Base-by-base conservation (phyloP, 2,888 invertebrate species). In the Axea sp. region DNA sequence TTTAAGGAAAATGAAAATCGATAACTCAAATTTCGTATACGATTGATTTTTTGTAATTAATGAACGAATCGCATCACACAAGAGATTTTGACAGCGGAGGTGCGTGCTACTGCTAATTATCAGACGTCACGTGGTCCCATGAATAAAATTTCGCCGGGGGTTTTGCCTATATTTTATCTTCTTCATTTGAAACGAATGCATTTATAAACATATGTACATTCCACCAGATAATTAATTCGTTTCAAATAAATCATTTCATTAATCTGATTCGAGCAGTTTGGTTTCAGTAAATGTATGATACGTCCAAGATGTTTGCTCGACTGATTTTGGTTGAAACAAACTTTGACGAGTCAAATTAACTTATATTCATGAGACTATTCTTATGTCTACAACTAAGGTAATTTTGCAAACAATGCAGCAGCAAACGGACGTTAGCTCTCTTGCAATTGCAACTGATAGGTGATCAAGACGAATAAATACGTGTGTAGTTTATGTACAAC, bases 321-420 rank as follows among this genome's bases (percentile, higher is more conserved):
- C 4, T 19, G 4, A 19, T n/a, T n/a, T n/a, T n/a, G n/a, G 4
- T 19, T 19, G 3, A 19, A 3, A 19, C 19, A 19, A 19, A 4
- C 19, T 4, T 19, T 19, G 3, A 4, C 19, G 4, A 19, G 3
- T 19, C 3, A 19, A 19, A 19, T 4, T 19, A 19, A 19, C 24
- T 68, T 51, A 11, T 69, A 71, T 71, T 71, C 62, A 71, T 71
- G 62, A 62, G 71, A 62, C 71, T 51, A 14, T 11, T 28, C 17
- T 53, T 31, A 8, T 8, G 11, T 12, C 55, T 71, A 64, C 35
- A 57, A 51, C 64, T 64, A 57, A 57, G 47, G 33, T 57, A 31
- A 6, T 15, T 57, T 55, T 57, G 35, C 35, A 49, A 47, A 67
- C 31, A 49, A 73, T 73, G 67, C 67, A 62, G 47, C 55, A 31